phyloP scores from a whole-genome alignment of 1,140 invertebrate genomes.

The Heterodera carotae region DNA sequence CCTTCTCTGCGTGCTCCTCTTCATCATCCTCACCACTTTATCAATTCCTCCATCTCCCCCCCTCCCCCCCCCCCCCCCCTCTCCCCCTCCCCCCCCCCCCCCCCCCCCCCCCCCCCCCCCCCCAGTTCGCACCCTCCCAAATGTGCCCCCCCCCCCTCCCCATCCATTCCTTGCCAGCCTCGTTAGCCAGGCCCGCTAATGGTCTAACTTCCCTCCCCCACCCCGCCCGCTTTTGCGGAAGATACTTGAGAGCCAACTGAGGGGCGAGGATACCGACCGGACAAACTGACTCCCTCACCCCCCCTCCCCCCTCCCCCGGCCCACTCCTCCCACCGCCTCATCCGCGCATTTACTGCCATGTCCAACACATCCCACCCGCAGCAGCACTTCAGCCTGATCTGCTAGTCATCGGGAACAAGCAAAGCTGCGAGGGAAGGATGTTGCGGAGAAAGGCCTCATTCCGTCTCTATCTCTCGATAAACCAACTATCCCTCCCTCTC shows the following conservation, averaged over 20 bases:
- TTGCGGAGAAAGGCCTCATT: background rate
- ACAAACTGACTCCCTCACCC: background rate
- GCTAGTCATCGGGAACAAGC: background rate
- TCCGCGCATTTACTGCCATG: background rate
- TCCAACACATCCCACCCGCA: background rate
- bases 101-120: background rate
- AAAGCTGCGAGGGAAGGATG: no score
- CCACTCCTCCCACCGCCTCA: no score
- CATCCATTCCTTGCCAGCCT: background rate
- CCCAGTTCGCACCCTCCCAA: background rate
- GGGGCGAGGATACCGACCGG: background rate
- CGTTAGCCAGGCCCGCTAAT: conserved; percentile 3
- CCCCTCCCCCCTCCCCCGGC: no score
- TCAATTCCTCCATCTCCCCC: conserved; percentile 2
- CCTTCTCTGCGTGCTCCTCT: background rate
- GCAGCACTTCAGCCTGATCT: conserved; percentile 9
- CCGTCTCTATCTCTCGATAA: conserved; percentile 5
- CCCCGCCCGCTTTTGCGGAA: background rate
- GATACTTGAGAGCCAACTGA: conserved; percentile 1
- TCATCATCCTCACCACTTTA: background rate
- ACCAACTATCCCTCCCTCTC: background rate
- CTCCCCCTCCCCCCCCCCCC: no score
- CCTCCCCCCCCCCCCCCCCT: background rate
- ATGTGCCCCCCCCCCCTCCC: background rate
- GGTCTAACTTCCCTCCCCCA: conserved; percentile 1